A percentile compares a stretch with the other conserved stretches of the same genome.
These are phyloP conservation scores for Tadarida brasiliensis DNA, from an alignment of 2,797 vertebrate species.

Conservation along the genomic window DNA sequence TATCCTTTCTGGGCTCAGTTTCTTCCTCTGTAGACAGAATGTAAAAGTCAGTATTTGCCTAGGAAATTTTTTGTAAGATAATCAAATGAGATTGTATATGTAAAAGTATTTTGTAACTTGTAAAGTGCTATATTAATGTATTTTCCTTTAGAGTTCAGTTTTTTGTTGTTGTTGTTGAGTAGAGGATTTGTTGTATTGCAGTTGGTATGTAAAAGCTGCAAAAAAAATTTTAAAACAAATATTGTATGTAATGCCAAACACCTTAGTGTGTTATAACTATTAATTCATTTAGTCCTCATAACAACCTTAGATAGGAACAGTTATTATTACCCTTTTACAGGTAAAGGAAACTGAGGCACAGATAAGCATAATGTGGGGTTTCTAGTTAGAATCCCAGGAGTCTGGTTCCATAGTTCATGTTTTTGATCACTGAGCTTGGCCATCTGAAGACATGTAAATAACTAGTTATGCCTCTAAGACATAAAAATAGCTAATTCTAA, in stretches of 20 bases:
- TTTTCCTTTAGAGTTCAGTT: slow-evolving; percentile 54
- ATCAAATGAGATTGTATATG: slow-evolving; percentile 35
- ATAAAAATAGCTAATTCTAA: slow-evolving; percentile 53
- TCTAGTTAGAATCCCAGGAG: not conserved
- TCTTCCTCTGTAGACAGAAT: slow-evolving; percentile 18
- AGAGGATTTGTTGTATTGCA: slow-evolving; percentile 30
- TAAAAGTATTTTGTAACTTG: slow-evolving; percentile 34
- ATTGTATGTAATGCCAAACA: not conserved
- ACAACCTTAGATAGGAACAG: slow-evolving; percentile 7
- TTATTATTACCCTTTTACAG: slow-evolving; percentile 33
- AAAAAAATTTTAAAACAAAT: not conserved
- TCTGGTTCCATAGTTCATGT: not conserved
- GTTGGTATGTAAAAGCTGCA: slow-evolving; percentile 19
- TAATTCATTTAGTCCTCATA: slow-evolving; percentile 29
- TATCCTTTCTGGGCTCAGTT: not conserved
- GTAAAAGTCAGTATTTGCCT: slow-evolving; percentile 23
- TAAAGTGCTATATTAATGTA: slow-evolving; percentile 8
- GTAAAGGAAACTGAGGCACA: slow-evolving; percentile 23
- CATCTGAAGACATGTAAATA: not conserved
- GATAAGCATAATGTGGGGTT: slow-evolving; percentile 48
- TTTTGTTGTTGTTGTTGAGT: slow-evolving; percentile 45
- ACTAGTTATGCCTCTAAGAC: slow-evolving; percentile 31
- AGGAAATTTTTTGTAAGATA: not conserved
- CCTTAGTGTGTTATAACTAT: slow-evolving; percentile 15
- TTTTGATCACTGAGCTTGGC: slow-evolving; percentile 16